A percentile compares a stretch with the other conserved stretches of the same genome.
These are phyloP conservation scores for Baryphthengus martii DNA, from an alignment of 2,113 vertebrate species.

Conservation along the genomic window DNA sequence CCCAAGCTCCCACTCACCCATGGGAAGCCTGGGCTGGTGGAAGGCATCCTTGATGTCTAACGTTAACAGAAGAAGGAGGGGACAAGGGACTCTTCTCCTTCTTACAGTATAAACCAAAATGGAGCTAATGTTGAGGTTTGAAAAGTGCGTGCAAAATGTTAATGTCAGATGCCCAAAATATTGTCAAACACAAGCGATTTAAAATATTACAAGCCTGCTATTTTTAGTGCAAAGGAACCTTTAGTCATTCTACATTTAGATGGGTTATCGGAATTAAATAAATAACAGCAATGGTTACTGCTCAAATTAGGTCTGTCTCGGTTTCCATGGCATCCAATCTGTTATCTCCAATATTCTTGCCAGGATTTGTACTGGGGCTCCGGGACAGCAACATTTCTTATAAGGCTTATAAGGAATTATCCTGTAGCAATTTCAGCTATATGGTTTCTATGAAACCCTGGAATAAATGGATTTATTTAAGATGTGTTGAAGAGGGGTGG, in stretches of 20 bases:
- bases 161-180: slow-evolving; percentile 47
- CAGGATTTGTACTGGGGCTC: slow-evolving; percentile 64
- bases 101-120: neutral
- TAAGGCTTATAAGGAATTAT: slow-evolving; percentile 65
- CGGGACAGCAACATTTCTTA: slow-evolving; percentile 49
- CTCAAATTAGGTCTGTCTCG: slow-evolving; percentile 72
- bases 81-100: neutral
- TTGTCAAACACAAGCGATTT: slow-evolving; percentile 58
- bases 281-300: slow-evolving; percentile 67
- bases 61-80: neutral
- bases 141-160: neutral
- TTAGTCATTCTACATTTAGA: slow-evolving; percentile 64
- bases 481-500: neutral
- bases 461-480: slow-evolving; percentile 47
- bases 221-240: slow-evolving; percentile 65
- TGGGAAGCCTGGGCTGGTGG: neutral
- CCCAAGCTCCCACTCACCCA: neutral
- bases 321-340: slow-evolving; percentile 77
- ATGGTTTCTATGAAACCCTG: slow-evolving; percentile 56
- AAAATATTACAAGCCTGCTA: slow-evolving; percentile 65
- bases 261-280: slow-evolving; percentile 71
- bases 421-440: slow-evolving; percentile 43
- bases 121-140: neutral
- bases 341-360: slow-evolving; percentile 66
- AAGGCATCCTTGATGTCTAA: neutral